Conservation (phyloP, 2,888 invertebrate species). For the Amphipoea oculea region DNA sequence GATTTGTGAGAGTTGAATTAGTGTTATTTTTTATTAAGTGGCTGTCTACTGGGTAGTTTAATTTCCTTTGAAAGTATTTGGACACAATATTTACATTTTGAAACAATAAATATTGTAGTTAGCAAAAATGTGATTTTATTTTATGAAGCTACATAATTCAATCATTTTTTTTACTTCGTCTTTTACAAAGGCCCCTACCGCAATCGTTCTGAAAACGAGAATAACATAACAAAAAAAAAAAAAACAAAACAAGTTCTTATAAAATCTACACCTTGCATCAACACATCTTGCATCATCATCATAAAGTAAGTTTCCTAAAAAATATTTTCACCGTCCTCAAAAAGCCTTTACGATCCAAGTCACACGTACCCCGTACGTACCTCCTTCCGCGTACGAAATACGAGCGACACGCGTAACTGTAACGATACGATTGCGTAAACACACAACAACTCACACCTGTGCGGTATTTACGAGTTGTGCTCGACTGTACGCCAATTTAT, state of each 20-base stretch:
- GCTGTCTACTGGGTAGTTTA: background rate
- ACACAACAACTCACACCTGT: constrained; percentile 75
- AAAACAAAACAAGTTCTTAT: background rate
- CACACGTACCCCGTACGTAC: constrained; percentile 41
- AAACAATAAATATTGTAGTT: background rate
- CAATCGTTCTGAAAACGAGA: background rate
- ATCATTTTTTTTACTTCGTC: background rate
- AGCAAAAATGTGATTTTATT: background rate
- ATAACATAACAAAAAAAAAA: background rate
- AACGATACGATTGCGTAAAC: constrained; percentile 74
- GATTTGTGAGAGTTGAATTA: constrained; percentile 2
- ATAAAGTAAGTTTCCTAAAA: constrained; percentile 20
- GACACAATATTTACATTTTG: background rate
- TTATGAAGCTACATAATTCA: background rate
- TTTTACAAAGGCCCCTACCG: background rate
- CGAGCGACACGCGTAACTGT: constrained; percentile 70
- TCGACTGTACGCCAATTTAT: constrained; percentile 62
- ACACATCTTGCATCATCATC: constrained; percentile 23
- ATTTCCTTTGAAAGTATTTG: constrained; percentile 6
- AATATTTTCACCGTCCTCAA: constrained; percentile 24
- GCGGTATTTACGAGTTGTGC: constrained; percentile 71
- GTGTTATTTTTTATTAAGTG: constrained; percentile 13
- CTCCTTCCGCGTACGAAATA: constrained; percentile 64
- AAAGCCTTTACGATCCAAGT: constrained; percentile 50
- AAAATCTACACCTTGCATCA: background rate